These are phyloP conservation scores for Gymnogyps californianus DNA, from an alignment of 2,113 vertebrate genomes.

Conservation along the genomic window DNA sequence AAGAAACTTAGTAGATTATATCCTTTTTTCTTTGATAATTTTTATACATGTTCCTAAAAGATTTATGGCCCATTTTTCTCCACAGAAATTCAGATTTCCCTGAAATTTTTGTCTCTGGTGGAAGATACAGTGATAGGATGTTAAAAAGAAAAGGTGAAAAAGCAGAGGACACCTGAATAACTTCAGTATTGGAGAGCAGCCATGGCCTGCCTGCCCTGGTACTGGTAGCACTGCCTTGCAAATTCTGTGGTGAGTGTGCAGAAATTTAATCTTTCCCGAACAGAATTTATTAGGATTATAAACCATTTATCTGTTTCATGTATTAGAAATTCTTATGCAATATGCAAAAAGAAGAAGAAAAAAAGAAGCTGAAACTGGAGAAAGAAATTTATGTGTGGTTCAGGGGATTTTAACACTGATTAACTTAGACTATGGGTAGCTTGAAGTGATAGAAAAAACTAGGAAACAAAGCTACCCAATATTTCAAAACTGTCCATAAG, in stretches of 20 bases:
- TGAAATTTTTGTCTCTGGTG: not conserved
- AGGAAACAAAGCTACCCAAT: not conserved
- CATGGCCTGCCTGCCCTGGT: not conserved
- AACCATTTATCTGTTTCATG: not conserved
- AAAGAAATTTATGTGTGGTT: not conserved
- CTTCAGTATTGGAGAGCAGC: not conserved
- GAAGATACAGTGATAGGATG: not conserved
- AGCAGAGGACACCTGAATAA: not conserved
- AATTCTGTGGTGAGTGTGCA: not conserved
- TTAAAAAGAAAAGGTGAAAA: not conserved
- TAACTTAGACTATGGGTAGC: not conserved
- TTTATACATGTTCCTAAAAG: not conserved
- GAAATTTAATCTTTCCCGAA: not conserved
- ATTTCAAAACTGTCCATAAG: not conserved
- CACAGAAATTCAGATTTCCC: not conserved
- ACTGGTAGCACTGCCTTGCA: not conserved
- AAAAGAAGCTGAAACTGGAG: not conserved
- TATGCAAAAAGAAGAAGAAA: not conserved
- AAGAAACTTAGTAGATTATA: not conserved
- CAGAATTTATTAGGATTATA: constrained; percentile 19
- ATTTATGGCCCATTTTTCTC: not conserved
- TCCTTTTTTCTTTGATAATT: not conserved
- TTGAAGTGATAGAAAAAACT: not conserved
- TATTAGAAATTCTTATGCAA: not conserved
- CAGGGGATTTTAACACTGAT: not conserved